Conservation (phyloP, 2,113 vertebrate species). For the Xiphorhynchus elegans region DNA sequence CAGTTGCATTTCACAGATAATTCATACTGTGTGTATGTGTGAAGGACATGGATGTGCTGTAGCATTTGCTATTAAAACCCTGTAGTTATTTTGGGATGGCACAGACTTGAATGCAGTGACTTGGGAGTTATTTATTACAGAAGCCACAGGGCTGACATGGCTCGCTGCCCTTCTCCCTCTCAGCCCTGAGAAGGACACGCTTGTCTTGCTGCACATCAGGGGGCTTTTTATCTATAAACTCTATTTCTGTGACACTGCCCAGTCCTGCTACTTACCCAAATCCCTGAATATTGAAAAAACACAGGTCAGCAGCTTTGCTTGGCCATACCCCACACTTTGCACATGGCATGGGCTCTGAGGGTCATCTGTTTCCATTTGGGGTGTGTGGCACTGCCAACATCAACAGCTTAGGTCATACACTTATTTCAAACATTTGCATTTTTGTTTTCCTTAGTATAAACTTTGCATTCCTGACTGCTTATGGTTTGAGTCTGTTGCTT, state of each 20-base stretch:
- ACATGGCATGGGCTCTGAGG: background rate
- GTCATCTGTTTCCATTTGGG: background rate
- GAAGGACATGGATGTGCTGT: background rate
- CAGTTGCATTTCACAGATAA: background rate
- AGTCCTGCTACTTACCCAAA: background rate
- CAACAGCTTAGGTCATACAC: constrained; percentile 22
- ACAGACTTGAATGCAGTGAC: background rate
- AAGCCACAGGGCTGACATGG: background rate
- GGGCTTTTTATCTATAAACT: background rate
- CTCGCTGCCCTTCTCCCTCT: background rate
- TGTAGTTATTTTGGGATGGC: background rate
- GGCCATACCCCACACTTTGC: background rate
- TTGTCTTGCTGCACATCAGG: background rate
- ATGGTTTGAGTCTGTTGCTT: background rate
- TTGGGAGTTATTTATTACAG: background rate
- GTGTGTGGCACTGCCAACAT: constrained; percentile 6
- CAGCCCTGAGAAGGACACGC: background rate
- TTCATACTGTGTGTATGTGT: accelerated
- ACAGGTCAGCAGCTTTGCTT: background rate
- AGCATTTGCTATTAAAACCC: background rate
- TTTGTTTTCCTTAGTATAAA: constrained; percentile 32
- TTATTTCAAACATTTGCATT: background rate
- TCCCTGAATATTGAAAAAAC: background rate
- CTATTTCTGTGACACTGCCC: background rate
- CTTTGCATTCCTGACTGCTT: constrained; percentile 37